Evolutionary conservation across 2,888 invertebrate genomes (phyloP), one percentile per base, ranked within the genome.

Genomic region (Drosophila testacea): DNA sequence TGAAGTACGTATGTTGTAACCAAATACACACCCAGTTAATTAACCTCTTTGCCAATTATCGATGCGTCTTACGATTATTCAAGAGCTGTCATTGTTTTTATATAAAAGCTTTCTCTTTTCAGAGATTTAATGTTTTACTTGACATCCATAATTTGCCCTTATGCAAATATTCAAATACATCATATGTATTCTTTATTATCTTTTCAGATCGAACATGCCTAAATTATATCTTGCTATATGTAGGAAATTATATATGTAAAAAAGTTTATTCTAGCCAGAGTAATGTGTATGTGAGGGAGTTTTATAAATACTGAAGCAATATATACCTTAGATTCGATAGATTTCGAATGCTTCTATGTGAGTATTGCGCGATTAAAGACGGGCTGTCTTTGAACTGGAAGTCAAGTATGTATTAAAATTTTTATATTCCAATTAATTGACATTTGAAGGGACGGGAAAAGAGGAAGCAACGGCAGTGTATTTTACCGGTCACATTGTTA

Each of bases 11-110:
- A 42, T 64, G 68, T 46, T 60, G 68, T 41, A 69, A 74, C 50
- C 55, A 69, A 28, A 62, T 11, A 69, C 76, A 79, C 76, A 76
- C 76, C 76, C 71, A 79, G 51, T 22, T 60, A 76, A 79, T 79
- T 69, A 69, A 76, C 61, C 61, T 46, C 39, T 69, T 60, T 79
- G 76, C 80, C 76, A 76, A 79, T 75, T 75, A 60, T 69, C 65
- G 42, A 65, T 38, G 59, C 41, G 42, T 57, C 41, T 47, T 50
- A 27, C 47, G 38, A 32, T 46, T 50, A 47, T 39, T 61, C 39
- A 50, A 41, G 50, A 63, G 47, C 60, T 69, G 30, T 36, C 51
- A 48, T 48, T 69, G 64, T 50, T 42, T 46, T 47, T 27, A 47
- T 61, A 16, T 16, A 63, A 64, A 55, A 61, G 59, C 76, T 76